Conservation (phyloP, 2,113 vertebrate genomes). For the Osmerus eperlanus region DNA sequence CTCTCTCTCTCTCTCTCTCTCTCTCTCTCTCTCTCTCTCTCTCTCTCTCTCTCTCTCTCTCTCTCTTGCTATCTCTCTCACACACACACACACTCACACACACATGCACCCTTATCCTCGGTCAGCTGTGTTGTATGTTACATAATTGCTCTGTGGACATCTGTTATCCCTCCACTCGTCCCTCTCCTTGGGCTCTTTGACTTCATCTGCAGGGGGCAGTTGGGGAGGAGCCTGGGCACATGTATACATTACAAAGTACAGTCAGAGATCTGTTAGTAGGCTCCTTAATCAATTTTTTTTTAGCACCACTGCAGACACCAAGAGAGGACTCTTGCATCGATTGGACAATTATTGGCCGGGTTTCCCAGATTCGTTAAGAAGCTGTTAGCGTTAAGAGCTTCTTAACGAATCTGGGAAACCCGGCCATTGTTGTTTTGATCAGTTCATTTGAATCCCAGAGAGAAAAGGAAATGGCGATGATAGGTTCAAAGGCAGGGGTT, state of each 20-base stretch:
- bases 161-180: conserved; percentile 7
- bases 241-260: too few species aligned
- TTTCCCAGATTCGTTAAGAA: too few species aligned
- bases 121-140: conserved; percentile 19
- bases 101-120: neutral
- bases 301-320: neutral
- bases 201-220: neutral
- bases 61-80: too few species aligned
- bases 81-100: neutral
- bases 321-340: conserved; percentile 24
- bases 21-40: too few species aligned
- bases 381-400: too few species aligned
- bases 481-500: neutral
- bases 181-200: neutral
- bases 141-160: conserved; percentile 27
- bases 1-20: too few species aligned
- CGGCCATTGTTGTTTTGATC: conserved; percentile 6
- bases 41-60: too few species aligned
- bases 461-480: neutral
- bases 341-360: neutral
- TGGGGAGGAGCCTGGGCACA: too few species aligned
- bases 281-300: neutral
- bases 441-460: conserved; percentile 14
- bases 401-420: too few species aligned
- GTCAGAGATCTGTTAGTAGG: too few species aligned